Conservation (phyloP, 2,888 invertebrate species). For the Dryadula phaetusa region DNA sequence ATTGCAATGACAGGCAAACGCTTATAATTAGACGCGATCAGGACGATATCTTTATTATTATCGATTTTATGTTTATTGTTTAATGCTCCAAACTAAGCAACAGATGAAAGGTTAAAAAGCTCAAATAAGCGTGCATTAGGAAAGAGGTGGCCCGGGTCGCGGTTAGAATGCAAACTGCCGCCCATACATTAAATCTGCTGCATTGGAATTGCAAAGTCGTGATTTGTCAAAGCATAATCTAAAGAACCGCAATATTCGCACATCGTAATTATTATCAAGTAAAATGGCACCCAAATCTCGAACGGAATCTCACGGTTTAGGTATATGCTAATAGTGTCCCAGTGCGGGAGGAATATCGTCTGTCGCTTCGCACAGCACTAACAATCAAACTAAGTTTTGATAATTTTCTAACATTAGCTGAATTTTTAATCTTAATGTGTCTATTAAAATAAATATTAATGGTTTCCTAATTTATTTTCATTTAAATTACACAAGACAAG, state of each 20-base stretch:
- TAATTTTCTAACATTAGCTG: not conserved
- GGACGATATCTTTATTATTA: slow-evolving; percentile 62
- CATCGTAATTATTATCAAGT: slow-evolving; percentile 84
- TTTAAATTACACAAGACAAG: not conserved
- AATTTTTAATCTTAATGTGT: not conserved
- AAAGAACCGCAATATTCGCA: slow-evolving; percentile 83
- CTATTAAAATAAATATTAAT: slow-evolving; percentile 15
- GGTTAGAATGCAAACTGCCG: slow-evolving; percentile 84
- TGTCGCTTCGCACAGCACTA: not conserved
- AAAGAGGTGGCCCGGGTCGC: slow-evolving; percentile 83
- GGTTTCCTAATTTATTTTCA: slow-evolving; percentile 11
- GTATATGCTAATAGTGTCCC: slow-evolving; percentile 49
- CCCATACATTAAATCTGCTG: slow-evolving; percentile 84
- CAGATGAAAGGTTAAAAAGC: slow-evolving; percentile 84
- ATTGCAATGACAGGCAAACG: slow-evolving; percentile 38
- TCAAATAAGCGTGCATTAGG: slow-evolving; percentile 84
- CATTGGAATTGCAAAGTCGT: slow-evolving; percentile 84
- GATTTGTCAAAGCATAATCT: slow-evolving; percentile 85
- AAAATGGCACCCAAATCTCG: slow-evolving; percentile 80
- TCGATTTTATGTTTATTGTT: slow-evolving; percentile 78
- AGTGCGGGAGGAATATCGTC: slow-evolving; percentile 33
- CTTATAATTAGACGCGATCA: slow-evolving; percentile 62
- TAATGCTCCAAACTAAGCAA: slow-evolving; percentile 76
- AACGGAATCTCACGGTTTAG: slow-evolving; percentile 63
- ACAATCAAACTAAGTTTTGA: not conserved